Evolutionary conservation across 2,797 vertebrate genomes (phyloP), one percentile per base, ranked within the genome.

Genomic region (Xenops minutus): DNA sequence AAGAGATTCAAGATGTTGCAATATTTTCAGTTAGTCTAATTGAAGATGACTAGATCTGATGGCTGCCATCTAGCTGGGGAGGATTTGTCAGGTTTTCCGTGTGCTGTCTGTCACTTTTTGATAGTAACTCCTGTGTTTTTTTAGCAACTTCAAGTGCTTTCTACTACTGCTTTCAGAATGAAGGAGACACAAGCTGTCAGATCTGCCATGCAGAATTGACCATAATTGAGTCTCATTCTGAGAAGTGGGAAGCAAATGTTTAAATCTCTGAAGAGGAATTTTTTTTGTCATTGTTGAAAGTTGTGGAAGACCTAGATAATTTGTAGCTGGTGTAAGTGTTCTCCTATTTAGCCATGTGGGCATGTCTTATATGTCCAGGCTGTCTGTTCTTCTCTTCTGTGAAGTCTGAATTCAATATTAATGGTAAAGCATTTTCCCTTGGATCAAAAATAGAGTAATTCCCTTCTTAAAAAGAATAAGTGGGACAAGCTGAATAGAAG

Each of bases 311-410:
- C 14, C 6, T 69, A 34, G 3, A 3, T 74, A 63, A 34, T 5
- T 6, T 29, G 23, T 52, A 51, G 20, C 48, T 93, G 43, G 43
- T 55, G 26, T 18, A 69, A 51, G 6, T 64, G n/a, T 48, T 92
- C n/a, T 85, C 26, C 11, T 62, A 0, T 62, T 79, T 74, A 63
- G 39, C 13, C 59, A 0, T 1, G 2, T 44, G 19, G 30, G 49
- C 3, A 0, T 32, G 30, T 55, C 36, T 27, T 0, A 0, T 85
- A 4, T 34, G 10, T 56, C 44, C 23, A 80, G 12, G 6, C 16
- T 39, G 2, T 69, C 54, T 72, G n/a, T 71, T 85, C 63, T 21
- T 68, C 58, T 72, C 29, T 74, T 85, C 64, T 23, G 10, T 80
- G 36, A 72, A 61, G 20, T 67, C 32, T 81, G 54, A 74, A 34